Evolutionary conservation across 1,140 invertebrate genomes (phyloP).

Genomic region (Orchestia grillus): DNA sequence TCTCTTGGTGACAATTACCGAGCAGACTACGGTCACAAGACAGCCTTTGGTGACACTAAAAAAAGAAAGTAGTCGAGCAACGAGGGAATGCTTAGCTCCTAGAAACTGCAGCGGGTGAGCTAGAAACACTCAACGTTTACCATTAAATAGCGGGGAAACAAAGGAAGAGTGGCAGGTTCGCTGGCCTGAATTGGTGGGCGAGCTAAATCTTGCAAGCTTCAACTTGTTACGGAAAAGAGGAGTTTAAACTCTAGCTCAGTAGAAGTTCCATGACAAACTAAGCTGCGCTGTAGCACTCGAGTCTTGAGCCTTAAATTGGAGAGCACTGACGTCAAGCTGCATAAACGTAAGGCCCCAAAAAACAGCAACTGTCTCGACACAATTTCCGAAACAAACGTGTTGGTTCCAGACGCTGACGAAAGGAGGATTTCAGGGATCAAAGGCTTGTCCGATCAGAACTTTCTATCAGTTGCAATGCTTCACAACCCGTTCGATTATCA

Average conservation of each 20-base stretch:
- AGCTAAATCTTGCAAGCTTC: background rate
- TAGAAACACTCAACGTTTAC: conserved; percentile 48
- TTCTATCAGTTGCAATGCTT: conserved; percentile 28
- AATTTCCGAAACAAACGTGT: background rate
- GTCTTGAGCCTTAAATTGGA: background rate
- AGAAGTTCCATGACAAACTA: background rate
- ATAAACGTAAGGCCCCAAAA: background rate
- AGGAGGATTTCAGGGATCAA: background rate
- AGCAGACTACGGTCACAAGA: conserved; percentile 55
- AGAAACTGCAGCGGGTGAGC: conserved; percentile 18
- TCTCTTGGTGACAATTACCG: conserved; percentile 52
- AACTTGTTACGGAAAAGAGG: background rate
- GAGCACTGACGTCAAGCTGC: background rate
- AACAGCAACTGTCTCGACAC: background rate
- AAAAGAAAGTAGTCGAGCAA: conserved; percentile 52
- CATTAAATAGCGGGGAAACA: background rate
- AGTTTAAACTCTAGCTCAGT: background rate
- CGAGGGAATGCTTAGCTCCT: conserved; percentile 49
- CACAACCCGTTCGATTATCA: background rate
- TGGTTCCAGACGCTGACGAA: background rate
- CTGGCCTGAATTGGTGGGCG: background rate
- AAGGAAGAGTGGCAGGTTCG: conserved; percentile 31
- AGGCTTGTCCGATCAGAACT: conserved; percentile 29
- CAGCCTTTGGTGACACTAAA: conserved; percentile 56
- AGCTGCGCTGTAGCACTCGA: background rate